Base-by-base conservation (phyloP, 2,113 vertebrate species). In the Cyanoramphus novaezelandiae region DNA sequence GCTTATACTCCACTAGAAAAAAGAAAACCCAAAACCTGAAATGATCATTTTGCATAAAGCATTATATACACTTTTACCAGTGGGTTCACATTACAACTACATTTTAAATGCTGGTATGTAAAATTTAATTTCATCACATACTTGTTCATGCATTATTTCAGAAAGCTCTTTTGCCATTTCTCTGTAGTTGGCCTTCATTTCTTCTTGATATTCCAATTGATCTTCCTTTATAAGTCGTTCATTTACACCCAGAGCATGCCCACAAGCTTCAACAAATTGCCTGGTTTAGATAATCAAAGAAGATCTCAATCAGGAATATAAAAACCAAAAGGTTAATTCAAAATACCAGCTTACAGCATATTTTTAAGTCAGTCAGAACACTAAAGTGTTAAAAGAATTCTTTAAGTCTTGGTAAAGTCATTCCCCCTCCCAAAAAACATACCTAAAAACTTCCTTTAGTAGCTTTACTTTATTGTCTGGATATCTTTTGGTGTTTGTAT, bases 381-480 rank as follows among this genome's bases (percentile, higher is more conserved):
- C 5, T n/a, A 7, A 72, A 41, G 2, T 13, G 60, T 57, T 10
- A 15, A 44, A 87, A 49, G 6, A 57, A 24, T 14, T 27, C 11
- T 88, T 86, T 23, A 5, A 15, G 7, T 59, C 79, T 78, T 71
- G 27, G 28, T 35, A 46, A 69, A 16, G 8, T 17, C 24, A 5
- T 67, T 9, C 15, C 41, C 12, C 7, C 9, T 1, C 25, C 6
- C 8, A 13, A 17, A 28, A 63, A 79, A 57, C 95, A 93, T 98
- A 99, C 99, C 99, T 99, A 97, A 99, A 99, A 69, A 99, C 99
- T 97, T 99, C 99, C 94, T 99, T 99, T 68, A 99, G 96, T 85
- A 99, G 98, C 94, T 99, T 99, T 81, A 99, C 99, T 97, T 99
- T 99, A 97, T 99, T 99, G 96, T 99, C 99, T 27, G 99, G 98